These are phyloP conservation scores for Girardia tigrina DNA, from an alignment of 2,888 invertebrate genomes.

Conservation along the genomic window DNA sequence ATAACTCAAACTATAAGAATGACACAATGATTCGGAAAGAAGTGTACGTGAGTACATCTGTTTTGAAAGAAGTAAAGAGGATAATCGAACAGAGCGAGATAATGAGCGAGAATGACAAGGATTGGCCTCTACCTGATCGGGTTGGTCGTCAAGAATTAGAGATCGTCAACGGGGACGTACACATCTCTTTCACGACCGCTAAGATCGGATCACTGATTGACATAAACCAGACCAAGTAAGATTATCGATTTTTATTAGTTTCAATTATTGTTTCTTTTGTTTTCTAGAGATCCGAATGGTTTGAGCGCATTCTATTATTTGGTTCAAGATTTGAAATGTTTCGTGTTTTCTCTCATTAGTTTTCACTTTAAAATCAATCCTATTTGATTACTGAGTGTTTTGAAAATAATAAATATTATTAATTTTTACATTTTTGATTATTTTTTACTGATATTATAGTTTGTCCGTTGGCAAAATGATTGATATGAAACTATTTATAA, in stretches of 20 bases:
- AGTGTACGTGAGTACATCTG: slow-evolving; percentile 78
- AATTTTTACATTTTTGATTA: too few species aligned
- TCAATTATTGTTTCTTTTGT: slow-evolving; percentile 38
- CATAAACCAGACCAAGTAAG: slow-evolving; percentile 74
- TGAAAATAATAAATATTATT: too few species aligned
- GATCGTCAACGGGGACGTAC: slow-evolving; percentile 96
- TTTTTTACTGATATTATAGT: too few species aligned
- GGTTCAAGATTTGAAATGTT: slow-evolving; percentile 94
- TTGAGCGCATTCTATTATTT: slow-evolving; percentile 92
- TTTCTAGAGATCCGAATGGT: slow-evolving; percentile 77
- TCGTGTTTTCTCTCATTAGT: slow-evolving; percentile 95
- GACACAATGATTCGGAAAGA: slow-evolving; percentile 97
- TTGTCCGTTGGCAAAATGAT: too few species aligned
- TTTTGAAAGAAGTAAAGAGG: slow-evolving; percentile 89
- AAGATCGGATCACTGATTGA: slow-evolving; percentile 96
- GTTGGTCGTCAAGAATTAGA: slow-evolving; percentile 61
- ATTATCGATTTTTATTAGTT: slow-evolving; percentile 34
- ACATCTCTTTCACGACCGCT: slow-evolving; percentile 97
- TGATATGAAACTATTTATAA: too few species aligned
- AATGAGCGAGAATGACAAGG: slow-evolving; percentile 62
- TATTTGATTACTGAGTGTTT: too few species aligned
- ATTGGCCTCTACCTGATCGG: slow-evolving; percentile 56
- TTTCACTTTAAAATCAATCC: slow-evolving; percentile 99
- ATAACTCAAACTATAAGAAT: slow-evolving; percentile 99
- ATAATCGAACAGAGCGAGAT: slow-evolving; percentile 91